These are phyloP conservation scores for Ectropis grisescens DNA, from an alignment of 1,140 invertebrate genomes.

Conservation along the genomic window DNA sequence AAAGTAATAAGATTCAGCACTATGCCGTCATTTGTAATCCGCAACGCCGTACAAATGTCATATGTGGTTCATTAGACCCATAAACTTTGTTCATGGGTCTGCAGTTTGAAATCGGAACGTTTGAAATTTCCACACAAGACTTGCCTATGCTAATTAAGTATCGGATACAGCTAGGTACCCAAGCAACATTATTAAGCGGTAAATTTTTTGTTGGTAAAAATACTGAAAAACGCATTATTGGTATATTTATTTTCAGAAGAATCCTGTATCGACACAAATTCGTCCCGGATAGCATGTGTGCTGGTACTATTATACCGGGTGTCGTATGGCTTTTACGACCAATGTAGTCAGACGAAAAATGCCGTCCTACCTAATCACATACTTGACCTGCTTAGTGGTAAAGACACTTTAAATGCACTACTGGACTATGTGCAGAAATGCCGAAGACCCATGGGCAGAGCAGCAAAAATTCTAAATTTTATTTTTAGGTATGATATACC, in stretches of 20 bases:
- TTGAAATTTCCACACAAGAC: no score
- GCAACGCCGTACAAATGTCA: no score
- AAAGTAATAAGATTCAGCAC: no score
- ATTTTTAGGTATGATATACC: slow-evolving; percentile 44
- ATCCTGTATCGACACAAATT: slow-evolving; percentile 20
- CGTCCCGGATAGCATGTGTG: slow-evolving; percentile 43
- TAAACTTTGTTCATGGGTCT: no score
- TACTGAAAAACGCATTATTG: no score
- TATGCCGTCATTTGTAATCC: no score
- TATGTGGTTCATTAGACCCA: no score
- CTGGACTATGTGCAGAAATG: slow-evolving; percentile 51
- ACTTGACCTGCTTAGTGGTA: slow-evolving; percentile 34
- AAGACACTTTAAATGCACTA: slow-evolving; percentile 44
- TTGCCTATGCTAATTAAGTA: no score
- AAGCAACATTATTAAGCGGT: no score
- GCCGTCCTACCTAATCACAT: slow-evolving; percentile 28
- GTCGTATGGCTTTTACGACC: slow-evolving; percentile 34
- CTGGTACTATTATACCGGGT: slow-evolving; percentile 48
- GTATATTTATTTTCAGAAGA: slow-evolving; percentile 25
- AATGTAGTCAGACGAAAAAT: slow-evolving; percentile 18
- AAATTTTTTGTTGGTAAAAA: no score
- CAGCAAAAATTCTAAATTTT: slow-evolving; percentile 46
- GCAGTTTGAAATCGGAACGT: no score
- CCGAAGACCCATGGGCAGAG: slow-evolving; percentile 47
- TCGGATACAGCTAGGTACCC: no score